phyloP scores from a whole-genome alignment of 2,113 vertebrate genomes.

The Trichomycterus rosablanca region DNA sequence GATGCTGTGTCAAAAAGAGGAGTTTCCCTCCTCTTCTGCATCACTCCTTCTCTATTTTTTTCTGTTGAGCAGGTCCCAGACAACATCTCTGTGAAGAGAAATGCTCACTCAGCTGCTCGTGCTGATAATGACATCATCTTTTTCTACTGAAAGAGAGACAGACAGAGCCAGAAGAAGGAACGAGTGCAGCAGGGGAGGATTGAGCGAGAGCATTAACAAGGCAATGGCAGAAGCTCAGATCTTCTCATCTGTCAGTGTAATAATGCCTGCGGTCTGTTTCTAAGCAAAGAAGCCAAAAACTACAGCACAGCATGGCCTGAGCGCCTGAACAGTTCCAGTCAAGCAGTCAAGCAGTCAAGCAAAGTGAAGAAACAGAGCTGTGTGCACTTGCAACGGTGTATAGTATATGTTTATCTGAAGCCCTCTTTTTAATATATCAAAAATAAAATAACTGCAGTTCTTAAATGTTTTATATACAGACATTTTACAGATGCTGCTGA shows the following conservation, averaged over 20 bases:
- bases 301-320: no score
- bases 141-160: slow-evolving; percentile 46
- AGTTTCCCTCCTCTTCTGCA: slow-evolving; percentile 45
- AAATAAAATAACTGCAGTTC: no score
- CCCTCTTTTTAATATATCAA: no score
- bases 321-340: no score
- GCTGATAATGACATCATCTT: slow-evolving; percentile 64
- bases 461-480: no score
- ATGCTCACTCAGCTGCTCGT: slow-evolving; percentile 55
- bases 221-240: slow-evolving; percentile 40
- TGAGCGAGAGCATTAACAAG: slow-evolving; percentile 45
- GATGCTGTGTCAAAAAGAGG: slow-evolving; percentile 58
- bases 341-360: no score
- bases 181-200: slow-evolving; percentile 1
- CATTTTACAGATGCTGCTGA: no score
- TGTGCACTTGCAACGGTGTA: no score
- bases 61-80: slow-evolving; percentile 30
- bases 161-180: slow-evolving; percentile 11
- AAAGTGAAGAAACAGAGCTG: no score
- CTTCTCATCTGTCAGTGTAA: slow-evolving; percentile 34
- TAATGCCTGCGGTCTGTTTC: slow-evolving; percentile 12
- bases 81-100: slow-evolving; percentile 56
- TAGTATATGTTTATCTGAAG: no score
- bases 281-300: not conserved
- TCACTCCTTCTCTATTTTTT: slow-evolving; percentile 45